Conservation (phyloP, 2,888 invertebrate species). For the Formica aserva region DNA sequence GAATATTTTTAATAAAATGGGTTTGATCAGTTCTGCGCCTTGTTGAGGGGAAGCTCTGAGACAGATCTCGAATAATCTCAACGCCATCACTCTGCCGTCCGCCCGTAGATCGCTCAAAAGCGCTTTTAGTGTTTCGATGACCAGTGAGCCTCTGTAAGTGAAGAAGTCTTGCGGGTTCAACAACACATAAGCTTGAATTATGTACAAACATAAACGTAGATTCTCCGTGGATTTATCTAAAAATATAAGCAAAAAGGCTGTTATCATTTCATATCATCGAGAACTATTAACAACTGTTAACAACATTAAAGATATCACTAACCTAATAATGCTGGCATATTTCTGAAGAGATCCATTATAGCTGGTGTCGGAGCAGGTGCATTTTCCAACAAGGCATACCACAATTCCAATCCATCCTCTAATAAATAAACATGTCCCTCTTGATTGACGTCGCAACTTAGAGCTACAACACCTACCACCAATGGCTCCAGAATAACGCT, state of each 20-base stretch:
- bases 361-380: slow-evolving; percentile 88
- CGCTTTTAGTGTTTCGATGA: slow-evolving; percentile 90
- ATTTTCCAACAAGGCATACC: slow-evolving; percentile 94
- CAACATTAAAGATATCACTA: slow-evolving; percentile 67
- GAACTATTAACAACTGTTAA: not conserved
- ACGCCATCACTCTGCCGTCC: slow-evolving; percentile 91
- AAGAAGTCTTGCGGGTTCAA: slow-evolving; percentile 93
- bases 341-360: slow-evolving; percentile 91
- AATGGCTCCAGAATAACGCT: slow-evolving; percentile 86
- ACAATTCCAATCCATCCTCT: slow-evolving; percentile 96
- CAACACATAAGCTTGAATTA: slow-evolving; percentile 93
- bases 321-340: slow-evolving; percentile 92
- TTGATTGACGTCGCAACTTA: slow-evolving; percentile 92
- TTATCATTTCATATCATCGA: slow-evolving; percentile 7
- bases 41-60: slow-evolving; percentile 91
- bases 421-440: slow-evolving; percentile 95
- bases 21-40: slow-evolving; percentile 91
- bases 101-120: slow-evolving; percentile 92
- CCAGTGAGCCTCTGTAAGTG: slow-evolving; percentile 89
- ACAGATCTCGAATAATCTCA: slow-evolving; percentile 92
- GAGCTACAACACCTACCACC: slow-evolving; percentile 89
- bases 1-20: slow-evolving; percentile 88
- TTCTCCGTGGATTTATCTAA: slow-evolving; percentile 94
- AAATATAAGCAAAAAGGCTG: slow-evolving; percentile 66
- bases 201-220: slow-evolving; percentile 91